Conservation (phyloP, 2,888 invertebrate species). For the Drosophila picticornis region DNA sequence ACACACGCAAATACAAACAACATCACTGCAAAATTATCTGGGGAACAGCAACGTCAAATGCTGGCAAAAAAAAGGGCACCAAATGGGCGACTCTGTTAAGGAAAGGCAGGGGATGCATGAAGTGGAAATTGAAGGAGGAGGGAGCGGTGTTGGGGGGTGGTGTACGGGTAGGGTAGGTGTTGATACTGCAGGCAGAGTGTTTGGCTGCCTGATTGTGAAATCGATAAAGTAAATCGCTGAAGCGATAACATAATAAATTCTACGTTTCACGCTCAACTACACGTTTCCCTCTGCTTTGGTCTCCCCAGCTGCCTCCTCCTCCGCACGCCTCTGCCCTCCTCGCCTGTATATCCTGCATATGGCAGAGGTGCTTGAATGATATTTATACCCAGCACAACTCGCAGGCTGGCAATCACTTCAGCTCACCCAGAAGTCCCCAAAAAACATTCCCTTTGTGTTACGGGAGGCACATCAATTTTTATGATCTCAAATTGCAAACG, state of each 20-base stretch:
- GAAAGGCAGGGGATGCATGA: neutral
- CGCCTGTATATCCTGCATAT: constrained; percentile 24
- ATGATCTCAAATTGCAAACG: constrained; percentile 76
- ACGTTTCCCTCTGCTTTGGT: constrained; percentile 7
- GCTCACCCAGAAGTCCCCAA: constrained; percentile 26
- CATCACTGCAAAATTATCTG: constrained; percentile 71
- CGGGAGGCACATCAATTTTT: constrained; percentile 67
- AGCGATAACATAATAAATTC: constrained; percentile 81
- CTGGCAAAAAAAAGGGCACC: constrained; percentile 52
- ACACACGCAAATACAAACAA: constrained; percentile 22
- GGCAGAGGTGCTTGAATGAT: constrained; percentile 59
- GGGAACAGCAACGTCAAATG: constrained; percentile 53
- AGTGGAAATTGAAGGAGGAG: neutral
- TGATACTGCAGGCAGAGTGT: constrained; percentile 22
- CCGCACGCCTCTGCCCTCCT: neutral
- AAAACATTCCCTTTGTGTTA: constrained; percentile 12
- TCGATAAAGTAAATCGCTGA: constrained; percentile 81
- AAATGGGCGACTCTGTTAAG: neutral
- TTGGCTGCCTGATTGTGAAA: constrained; percentile 70
- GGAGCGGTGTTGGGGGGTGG: too few species aligned
- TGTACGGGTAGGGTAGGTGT: constrained; percentile 14
- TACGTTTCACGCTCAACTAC: constrained; percentile 76
- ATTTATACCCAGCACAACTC: constrained; percentile 54
- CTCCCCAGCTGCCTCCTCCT: neutral
- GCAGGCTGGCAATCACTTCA: constrained; percentile 43